Evolutionary conservation across 1,140 invertebrate genomes (phyloP), one percentile per base, ranked within the genome.

Genomic region (Aphaenogaster ashmeadi): DNA sequence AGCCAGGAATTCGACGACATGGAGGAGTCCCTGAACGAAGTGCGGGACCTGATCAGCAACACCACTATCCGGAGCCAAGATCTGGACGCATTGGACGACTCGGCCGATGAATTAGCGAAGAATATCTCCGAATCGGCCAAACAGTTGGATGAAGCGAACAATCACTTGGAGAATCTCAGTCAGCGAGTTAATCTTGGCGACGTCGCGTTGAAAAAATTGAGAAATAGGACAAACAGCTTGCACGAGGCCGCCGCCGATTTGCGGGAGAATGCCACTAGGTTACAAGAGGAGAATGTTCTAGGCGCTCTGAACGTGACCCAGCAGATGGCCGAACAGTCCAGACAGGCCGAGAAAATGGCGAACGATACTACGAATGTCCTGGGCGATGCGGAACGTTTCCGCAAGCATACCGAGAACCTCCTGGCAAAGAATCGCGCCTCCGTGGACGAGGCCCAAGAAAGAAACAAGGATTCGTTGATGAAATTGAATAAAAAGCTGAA

Each of bases 261-360:
- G 36, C 97, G 98, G 91, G 97, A 97, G 77, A 98, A 98, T 93
- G 98, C 98, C 13, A 99, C 98, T 1, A 97, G 97, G 92, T 96
- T 99, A 41, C 98, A 99, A 94, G 99, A 99, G 95, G 98, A 97
- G 5, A 99, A 99, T 95, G 98, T 99, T 54, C 98, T 99, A 96
- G 99, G 99, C 64, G 99, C 99, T 2, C 96, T 99, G 62, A 99
- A 98, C 93, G 96, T 99, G 3, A 99, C 98, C 0, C 96, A 97
- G 38, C 98, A 96, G 96, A 98, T 97, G 95, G 97, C 96, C 93
- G 97, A 96, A 93, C 97, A 94, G 92, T 98, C 96, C 91, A 96
- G 95, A 94, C 97, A 94, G 96, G 98, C 90, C 96, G 98, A 94
- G 95, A 97, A 94, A 95, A 96, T 93, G 97, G 96, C 88, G 91